These are phyloP conservation scores for Nipponia nippon DNA, from an alignment of 2,113 vertebrate genomes.

Conservation along the genomic window DNA sequence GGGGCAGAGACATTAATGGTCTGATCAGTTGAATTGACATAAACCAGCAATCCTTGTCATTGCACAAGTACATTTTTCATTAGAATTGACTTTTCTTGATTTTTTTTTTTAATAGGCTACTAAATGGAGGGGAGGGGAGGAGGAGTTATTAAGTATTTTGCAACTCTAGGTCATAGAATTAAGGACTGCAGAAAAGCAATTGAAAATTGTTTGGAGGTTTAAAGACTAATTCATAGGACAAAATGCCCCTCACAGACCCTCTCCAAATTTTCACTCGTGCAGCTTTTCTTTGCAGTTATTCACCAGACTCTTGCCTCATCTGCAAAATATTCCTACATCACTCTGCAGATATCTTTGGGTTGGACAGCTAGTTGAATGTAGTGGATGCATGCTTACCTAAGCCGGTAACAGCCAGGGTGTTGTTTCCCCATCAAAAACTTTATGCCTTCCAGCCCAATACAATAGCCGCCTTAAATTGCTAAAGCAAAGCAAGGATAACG, in stretches of 20 bases:
- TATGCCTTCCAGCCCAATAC: not conserved
- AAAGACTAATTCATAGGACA: not conserved
- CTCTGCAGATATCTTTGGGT: not conserved
- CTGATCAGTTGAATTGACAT: not conserved
- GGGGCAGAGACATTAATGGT: not conserved
- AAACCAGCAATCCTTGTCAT: not conserved
- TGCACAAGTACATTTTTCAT: not conserved
- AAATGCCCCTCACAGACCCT: not conserved
- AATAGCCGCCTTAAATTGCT: not conserved
- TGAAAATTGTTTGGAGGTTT: not conserved
- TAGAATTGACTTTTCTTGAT: not conserved
- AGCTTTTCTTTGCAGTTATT: not conserved
- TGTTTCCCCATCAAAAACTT: not conserved
- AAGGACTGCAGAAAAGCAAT: not conserved
- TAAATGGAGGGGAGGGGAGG: not conserved
- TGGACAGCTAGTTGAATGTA: not conserved
- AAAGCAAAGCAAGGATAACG: not conserved
- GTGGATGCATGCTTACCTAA: not conserved
- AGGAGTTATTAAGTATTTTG: not conserved
- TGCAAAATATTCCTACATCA: not conserved
- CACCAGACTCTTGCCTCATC: not conserved
- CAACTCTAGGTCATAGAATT: not conserved
- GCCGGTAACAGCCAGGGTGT: not conserved
- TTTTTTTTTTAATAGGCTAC: not conserved
- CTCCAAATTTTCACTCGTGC: not conserved